phyloP scores from a whole-genome alignment of 2,113 vertebrate genomes.

The Psittacus erithacus region DNA sequence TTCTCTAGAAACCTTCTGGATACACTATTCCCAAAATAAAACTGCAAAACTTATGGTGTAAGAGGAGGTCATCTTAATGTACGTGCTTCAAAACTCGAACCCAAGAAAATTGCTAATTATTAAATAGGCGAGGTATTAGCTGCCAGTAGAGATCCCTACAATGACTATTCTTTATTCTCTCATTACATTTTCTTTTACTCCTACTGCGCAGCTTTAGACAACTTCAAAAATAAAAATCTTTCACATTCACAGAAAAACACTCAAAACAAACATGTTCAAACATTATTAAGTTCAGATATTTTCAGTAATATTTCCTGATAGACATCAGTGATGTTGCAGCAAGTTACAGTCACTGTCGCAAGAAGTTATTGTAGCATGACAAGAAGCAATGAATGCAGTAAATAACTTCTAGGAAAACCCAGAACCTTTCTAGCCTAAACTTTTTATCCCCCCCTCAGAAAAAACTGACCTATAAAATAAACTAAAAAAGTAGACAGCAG shows the following conservation, averaged over 20 bases:
- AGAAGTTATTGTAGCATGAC: background rate
- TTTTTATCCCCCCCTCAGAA: background rate
- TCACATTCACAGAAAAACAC: background rate
- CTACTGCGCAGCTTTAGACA: background rate
- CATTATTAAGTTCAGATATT: background rate
- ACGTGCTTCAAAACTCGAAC: background rate
- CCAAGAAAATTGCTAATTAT: background rate
- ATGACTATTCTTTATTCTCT: background rate
- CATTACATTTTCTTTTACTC: constrained; percentile 1
- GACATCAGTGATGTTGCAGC: background rate
- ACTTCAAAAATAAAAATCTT: background rate
- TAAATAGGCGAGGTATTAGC: background rate
- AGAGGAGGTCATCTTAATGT: background rate
- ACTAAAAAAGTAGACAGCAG: background rate
- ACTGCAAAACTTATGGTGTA: background rate
- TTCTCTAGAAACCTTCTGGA: constrained; percentile 25
- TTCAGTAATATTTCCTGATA: background rate
- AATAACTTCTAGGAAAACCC: background rate
- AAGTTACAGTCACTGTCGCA: background rate
- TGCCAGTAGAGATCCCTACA: background rate
- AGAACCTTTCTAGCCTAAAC: background rate
- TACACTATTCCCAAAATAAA: constrained; percentile 1
- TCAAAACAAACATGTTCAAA: background rate
- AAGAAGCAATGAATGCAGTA: background rate
- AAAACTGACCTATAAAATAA: background rate